phyloP scores from a whole-genome alignment of 2,888 invertebrate species.

The Cheilosia impressa region DNA sequence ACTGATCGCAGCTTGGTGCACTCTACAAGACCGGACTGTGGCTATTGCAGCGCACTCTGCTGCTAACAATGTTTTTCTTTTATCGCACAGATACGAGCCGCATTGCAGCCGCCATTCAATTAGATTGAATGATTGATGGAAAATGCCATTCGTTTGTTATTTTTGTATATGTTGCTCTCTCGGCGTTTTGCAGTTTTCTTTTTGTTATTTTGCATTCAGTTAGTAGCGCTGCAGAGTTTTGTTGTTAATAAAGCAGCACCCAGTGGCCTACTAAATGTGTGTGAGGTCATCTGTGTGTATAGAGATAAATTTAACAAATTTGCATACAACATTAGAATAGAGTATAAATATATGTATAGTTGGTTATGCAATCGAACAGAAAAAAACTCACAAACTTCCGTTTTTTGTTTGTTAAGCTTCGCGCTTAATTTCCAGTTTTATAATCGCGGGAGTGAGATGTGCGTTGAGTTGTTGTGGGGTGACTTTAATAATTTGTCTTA shows the following conservation, averaged over 20 bases:
- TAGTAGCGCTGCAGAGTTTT: constrained; percentile 13
- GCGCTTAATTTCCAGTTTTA: constrained; percentile 24
- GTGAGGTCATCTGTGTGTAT: constrained; percentile 58
- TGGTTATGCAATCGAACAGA: constrained; percentile 53
- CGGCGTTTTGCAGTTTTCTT: constrained; percentile 46
- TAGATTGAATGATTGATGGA: constrained; percentile 74
- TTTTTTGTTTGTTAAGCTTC: constrained; percentile 33
- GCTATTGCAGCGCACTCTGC: constrained; percentile 18
- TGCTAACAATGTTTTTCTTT: constrained; percentile 29
- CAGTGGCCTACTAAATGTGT: constrained; percentile 62
- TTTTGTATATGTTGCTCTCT: constrained; percentile 48
- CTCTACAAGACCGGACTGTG: constrained; percentile 34
- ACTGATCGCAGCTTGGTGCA: constrained; percentile 41
- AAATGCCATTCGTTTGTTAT: constrained; percentile 64
- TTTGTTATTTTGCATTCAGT: constrained; percentile 48
- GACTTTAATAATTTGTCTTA: constrained; percentile 5
- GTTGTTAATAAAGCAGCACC: constrained; percentile 25
- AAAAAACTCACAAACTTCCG: constrained; percentile 56
- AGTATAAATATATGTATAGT: neutral
- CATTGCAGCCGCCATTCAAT: constrained; percentile 67
- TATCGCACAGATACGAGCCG: constrained; percentile 38
- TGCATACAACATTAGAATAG: constrained; percentile 57
- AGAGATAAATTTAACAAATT: constrained; percentile 40
- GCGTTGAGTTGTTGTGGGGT: constrained; percentile 6
- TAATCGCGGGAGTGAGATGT: constrained; percentile 21